Evolutionary conservation across 1,140 invertebrate genomes (phyloP).

Genomic region (Hydropsyche tenuis): DNA sequence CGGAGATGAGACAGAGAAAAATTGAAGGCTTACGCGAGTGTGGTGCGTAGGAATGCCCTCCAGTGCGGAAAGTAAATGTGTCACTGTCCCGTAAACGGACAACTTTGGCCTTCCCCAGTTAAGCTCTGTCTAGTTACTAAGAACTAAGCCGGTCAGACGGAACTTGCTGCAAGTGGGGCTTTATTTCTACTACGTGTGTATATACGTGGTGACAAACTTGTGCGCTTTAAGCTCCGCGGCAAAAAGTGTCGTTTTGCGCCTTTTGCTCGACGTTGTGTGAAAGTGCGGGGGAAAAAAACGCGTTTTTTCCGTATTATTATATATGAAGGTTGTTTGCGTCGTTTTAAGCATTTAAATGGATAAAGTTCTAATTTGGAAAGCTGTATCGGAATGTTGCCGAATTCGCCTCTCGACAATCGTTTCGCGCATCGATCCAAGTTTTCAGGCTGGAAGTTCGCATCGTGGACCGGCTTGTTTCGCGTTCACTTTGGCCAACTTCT

Average conservation of each 20-base stretch:
- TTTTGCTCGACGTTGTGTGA: not conserved
- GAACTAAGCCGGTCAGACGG: conserved; percentile 26
- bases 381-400: no score
- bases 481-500: conserved; percentile 32
- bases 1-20: no score
- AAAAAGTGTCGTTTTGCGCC: not conserved
- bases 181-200: not conserved
- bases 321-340: no score
- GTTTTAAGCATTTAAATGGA: no score
- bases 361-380: no score
- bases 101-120: conserved; percentile 29
- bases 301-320: no score
- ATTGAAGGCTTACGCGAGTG: no score
- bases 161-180: conserved; percentile 23
- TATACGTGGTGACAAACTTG: conserved; percentile 11
- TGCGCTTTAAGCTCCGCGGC: not conserved
- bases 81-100: conserved; percentile 28
- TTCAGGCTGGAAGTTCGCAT: conserved; percentile 24
- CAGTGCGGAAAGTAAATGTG: conserved; percentile 25
- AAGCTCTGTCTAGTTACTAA: conserved; percentile 28
- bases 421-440: conserved; percentile 7
- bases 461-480: conserved; percentile 24
- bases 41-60: not conserved
- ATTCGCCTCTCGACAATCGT: not conserved
- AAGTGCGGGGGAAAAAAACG: no score